phyloP scores from a whole-genome alignment of 2,797 vertebrate genomes.

The Buceros bicornis region DNA sequence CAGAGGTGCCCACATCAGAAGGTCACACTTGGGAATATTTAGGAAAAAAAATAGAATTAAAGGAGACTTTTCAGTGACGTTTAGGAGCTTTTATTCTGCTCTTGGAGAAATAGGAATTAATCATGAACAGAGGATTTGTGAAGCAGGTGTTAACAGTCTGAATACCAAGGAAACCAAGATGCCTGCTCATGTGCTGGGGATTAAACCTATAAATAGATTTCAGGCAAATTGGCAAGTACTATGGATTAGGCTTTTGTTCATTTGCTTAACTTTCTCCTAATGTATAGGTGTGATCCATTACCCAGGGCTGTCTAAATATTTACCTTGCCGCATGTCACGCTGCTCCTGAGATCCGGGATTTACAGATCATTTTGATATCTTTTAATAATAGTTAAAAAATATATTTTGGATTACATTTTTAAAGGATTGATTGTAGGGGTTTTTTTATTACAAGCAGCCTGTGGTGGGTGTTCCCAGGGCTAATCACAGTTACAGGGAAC shows the following conservation, averaged over 20 bases:
- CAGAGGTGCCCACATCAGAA: background rate
- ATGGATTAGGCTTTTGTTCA: background rate
- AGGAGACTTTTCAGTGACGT: background rate
- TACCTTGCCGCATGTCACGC: background rate
- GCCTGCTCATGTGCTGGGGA: background rate
- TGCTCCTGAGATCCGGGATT: background rate
- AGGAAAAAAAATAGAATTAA: background rate
- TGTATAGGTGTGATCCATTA: background rate
- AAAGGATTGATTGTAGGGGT: background rate
- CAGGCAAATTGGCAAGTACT: background rate
- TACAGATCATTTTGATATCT: background rate
- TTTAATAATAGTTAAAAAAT: background rate
- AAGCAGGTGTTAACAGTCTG: background rate
- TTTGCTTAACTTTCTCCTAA: background rate
- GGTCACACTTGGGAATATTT: background rate
- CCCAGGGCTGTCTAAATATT: background rate
- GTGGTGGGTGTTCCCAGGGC: background rate
- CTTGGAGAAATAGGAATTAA: background rate
- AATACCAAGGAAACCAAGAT: background rate
- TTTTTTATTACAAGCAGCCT: background rate
- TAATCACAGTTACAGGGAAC: background rate
- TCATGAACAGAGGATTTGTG: background rate
- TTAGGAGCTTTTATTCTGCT: background rate
- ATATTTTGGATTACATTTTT: background rate
- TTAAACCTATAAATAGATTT: background rate